Conservation (phyloP, 2,797 vertebrate species). For the Gymnocypris eckloni region DNA sequence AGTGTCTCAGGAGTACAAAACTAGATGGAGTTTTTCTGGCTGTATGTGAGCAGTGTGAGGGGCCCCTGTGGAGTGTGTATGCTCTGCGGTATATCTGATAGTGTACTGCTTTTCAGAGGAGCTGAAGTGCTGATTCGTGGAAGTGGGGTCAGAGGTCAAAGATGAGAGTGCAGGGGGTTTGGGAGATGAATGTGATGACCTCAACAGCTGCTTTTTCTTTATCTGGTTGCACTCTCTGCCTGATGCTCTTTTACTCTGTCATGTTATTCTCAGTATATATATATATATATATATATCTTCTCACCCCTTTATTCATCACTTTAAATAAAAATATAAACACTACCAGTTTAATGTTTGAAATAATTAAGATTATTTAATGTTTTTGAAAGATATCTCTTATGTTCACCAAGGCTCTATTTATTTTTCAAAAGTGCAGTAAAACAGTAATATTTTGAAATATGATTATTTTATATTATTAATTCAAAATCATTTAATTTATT, state of each 20-base stretch:
- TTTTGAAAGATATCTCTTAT: too few species aligned
- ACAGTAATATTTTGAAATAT: too few species aligned
- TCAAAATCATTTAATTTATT: too few species aligned
- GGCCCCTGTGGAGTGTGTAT: neutral
- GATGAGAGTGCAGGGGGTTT: constrained; percentile 61
- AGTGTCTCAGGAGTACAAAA: constrained; percentile 31
- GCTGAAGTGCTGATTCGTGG: constrained; percentile 62
- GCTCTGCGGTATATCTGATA: constrained; percentile 11
- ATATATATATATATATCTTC: neutral
- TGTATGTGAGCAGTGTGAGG: constrained; percentile 19
- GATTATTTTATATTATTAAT: too few species aligned
- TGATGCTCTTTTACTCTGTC: neutral
- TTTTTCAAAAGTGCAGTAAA: neutral
- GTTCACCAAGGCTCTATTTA: too few species aligned
- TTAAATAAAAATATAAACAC: neutral
- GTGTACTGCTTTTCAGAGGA: constrained; percentile 42
- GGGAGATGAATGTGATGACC: constrained; percentile 51
- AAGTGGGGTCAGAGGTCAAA: constrained; percentile 44
- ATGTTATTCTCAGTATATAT: neutral
- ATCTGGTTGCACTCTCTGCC: constrained; percentile 32
- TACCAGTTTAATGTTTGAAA: neutral
- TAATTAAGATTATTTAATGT: neutral
- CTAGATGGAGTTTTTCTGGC: constrained; percentile 3
- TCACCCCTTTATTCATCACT: neutral
- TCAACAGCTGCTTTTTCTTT: constrained; percentile 57